Percentiles rank a stretch among this genome's conserved stretches.
Conservation (phyloP, 2,888 invertebrate genomes). For the Eueremaeus valkanovi region DNA sequence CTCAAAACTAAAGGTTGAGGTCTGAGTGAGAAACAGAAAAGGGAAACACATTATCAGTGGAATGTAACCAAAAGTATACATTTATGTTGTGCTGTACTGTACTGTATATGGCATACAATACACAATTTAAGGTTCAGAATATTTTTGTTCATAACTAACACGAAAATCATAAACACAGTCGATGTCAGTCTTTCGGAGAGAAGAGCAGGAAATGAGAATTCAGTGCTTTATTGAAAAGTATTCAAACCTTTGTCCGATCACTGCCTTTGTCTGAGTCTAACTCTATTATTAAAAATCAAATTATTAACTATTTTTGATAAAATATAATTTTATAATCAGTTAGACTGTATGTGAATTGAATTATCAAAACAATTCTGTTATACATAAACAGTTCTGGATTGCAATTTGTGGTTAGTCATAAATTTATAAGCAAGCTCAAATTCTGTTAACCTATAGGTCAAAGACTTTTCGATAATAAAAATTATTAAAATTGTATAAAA, state of each 20-base stretch:
- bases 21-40: background rate
- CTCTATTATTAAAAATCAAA: background rate
- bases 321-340: no score
- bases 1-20: background rate
- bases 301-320: no score
- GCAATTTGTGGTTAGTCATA: no score
- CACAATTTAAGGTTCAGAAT: background rate
- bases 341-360: no score
- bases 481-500: no score
- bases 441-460: no score
- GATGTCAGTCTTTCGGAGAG: background rate
- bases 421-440: no score
- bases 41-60: conserved; percentile 12
- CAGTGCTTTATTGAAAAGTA: conserved; percentile 10
- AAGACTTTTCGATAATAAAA: no score
- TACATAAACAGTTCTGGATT: no score
- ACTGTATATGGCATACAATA: background rate
- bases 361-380: no score
- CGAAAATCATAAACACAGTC: background rate
- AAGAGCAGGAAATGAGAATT: conserved; percentile 26
- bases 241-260: conserved; percentile 2
- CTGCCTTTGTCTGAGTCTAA: conserved; percentile 13
- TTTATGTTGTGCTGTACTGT: background rate
- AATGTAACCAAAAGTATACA: conserved; percentile 13
- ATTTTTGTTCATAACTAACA: conserved; percentile 1